A percentile compares a stretch with the other conserved stretches of the same genome.
Conservation (phyloP, 2,888 invertebrate species). For the Zeuzera pyrina region DNA sequence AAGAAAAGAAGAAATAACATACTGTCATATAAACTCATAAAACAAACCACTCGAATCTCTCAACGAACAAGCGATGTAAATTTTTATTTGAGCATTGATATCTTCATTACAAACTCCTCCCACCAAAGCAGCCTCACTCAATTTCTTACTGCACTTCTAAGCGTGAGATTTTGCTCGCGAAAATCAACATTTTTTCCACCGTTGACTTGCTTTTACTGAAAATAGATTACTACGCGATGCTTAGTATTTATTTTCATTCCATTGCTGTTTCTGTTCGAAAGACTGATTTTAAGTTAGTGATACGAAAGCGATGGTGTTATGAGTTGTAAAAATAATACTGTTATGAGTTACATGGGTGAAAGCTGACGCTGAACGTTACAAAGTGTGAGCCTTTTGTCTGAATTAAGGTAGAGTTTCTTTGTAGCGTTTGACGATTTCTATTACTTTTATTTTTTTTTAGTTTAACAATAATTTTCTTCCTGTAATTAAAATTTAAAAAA, state of each 20-base stretch:
- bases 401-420: constrained; percentile 35
- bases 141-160: constrained; percentile 52
- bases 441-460: too few relatives aligned
- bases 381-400: constrained; percentile 71
- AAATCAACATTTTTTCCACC: constrained; percentile 54
- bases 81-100: too few relatives aligned
- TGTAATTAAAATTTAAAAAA: too few relatives aligned
- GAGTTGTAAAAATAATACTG: constrained; percentile 14
- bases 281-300: neutral
- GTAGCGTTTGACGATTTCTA: too few relatives aligned
- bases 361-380: constrained; percentile 66
- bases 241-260: constrained; percentile 17
- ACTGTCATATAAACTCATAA: too few relatives aligned
- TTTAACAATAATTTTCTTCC: too few relatives aligned
- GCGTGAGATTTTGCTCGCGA: constrained; percentile 39
- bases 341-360: constrained; percentile 30
- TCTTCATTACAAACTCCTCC: neutral
- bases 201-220: constrained; percentile 31
- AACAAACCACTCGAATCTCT: too few relatives aligned
- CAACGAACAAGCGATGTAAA: too few relatives aligned
- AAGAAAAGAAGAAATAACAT: too few relatives aligned
- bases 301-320: constrained; percentile 32
- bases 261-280: constrained; percentile 13
- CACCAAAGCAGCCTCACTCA: constrained; percentile 21
- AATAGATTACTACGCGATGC: constrained; percentile 28